phyloP scores from a whole-genome alignment of 2,113 vertebrate species.

The Sitta europaea region DNA sequence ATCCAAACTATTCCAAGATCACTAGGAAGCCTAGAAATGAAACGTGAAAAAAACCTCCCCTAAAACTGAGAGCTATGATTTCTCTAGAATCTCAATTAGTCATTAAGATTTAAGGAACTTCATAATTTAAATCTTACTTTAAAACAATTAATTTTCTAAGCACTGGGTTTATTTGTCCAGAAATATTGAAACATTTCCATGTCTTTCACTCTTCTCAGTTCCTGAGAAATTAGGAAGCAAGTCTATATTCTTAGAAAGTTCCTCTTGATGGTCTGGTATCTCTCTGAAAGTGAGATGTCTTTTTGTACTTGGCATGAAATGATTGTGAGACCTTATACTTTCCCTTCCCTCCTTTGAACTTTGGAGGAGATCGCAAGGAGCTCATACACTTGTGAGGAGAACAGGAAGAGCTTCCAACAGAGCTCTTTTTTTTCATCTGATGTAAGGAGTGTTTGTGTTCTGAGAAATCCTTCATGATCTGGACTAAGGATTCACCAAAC shows the following conservation, averaged over 20 bases:
- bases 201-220: neutral
- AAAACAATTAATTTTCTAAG: neutral
- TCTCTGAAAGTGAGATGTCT: neutral
- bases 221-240: neutral
- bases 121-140: neutral
- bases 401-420: neutral
- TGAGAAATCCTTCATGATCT: slow-evolving; percentile 17
- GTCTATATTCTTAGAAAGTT: neutral
- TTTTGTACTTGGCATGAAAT: neutral
- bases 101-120: neutral
- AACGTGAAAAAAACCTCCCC: neutral
- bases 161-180: neutral
- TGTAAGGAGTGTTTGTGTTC: neutral
- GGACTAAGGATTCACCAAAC: slow-evolving; percentile 30
- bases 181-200: neutral
- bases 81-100: neutral
- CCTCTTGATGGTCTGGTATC: neutral
- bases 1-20: neutral
- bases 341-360: slow-evolving; percentile 42
- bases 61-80: neutral
- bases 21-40: neutral
- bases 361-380: neutral
- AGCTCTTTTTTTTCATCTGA: neutral
- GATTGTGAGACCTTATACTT: slow-evolving; percentile 23
- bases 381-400: neutral